Conservation (phyloP, 2,113 vertebrate species). For the Talpa occidentalis region DNA sequence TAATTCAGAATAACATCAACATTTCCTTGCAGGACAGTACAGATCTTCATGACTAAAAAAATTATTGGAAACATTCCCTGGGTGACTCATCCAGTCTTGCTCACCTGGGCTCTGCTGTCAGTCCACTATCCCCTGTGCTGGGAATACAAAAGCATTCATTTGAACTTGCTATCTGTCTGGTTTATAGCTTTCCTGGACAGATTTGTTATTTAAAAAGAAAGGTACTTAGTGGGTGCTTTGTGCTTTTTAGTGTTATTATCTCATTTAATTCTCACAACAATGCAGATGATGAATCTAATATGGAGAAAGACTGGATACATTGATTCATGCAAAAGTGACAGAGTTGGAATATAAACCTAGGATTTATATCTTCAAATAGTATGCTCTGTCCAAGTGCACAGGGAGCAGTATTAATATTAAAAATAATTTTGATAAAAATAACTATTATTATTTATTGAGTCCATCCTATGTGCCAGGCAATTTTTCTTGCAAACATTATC, state of each 20-base stretch:
- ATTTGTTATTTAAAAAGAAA: neutral
- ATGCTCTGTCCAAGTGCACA: neutral
- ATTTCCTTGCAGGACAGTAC: neutral
- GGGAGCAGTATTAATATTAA: neutral
- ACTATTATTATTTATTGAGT: neutral
- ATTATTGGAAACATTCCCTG: neutral
- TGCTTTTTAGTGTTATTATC: neutral
- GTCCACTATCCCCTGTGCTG: neutral
- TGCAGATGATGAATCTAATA: neutral
- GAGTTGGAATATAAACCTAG: neutral
- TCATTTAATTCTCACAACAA: neutral
- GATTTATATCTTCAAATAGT: neutral
- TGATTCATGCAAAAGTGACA: neutral
- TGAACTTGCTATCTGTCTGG: neutral
- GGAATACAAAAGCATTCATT: neutral
- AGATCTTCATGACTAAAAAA: neutral
- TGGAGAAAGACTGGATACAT: neutral
- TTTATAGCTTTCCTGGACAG: neutral
- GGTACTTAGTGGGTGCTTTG: neutral
- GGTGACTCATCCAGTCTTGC: neutral
- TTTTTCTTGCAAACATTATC: neutral
- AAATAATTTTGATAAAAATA: neutral
- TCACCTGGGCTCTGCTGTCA: neutral
- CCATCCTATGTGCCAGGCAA: neutral
- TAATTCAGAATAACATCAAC: neutral